Conservation (phyloP, 2,888 invertebrate species). For the Nemoura dubitans region DNA sequence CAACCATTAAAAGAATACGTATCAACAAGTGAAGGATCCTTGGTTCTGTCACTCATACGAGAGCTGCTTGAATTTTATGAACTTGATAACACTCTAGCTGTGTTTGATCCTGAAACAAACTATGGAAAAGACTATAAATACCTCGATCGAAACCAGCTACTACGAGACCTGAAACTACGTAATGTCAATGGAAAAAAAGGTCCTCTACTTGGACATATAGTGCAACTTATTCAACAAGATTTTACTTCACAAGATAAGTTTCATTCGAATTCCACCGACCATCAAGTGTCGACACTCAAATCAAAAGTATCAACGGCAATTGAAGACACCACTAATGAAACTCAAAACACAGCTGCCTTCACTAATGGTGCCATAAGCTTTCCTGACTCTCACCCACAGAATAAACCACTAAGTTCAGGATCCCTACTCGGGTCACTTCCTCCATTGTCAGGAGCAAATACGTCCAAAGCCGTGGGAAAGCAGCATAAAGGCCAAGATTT, state of each 20-base stretch:
- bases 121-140: constrained; percentile 72
- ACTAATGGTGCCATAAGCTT: background rate
- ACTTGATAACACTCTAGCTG: constrained; percentile 80
- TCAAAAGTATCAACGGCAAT: background rate
- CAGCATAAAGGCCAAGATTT: background rate
- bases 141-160: constrained; percentile 63
- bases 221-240: constrained; percentile 30
- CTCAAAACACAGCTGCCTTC: background rate
- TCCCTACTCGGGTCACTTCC: constrained; percentile 45
- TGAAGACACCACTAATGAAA: background rate
- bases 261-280: background rate
- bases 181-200: constrained; percentile 44
- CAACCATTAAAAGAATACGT: constrained; percentile 68
- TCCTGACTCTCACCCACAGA: background rate
- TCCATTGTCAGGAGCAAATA: constrained; percentile 39
- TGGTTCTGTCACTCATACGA: constrained; percentile 72
- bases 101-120: constrained; percentile 83
- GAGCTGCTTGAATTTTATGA: constrained; percentile 85
- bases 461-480: background rate
- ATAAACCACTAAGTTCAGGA: background rate
- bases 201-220: constrained; percentile 42
- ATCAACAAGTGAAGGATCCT: constrained; percentile 67
- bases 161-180: constrained; percentile 44
- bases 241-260: background rate
- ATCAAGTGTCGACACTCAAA: background rate